Conservation (phyloP, 2,888 invertebrate genomes). For the Meteorus cinctellus region DNA sequence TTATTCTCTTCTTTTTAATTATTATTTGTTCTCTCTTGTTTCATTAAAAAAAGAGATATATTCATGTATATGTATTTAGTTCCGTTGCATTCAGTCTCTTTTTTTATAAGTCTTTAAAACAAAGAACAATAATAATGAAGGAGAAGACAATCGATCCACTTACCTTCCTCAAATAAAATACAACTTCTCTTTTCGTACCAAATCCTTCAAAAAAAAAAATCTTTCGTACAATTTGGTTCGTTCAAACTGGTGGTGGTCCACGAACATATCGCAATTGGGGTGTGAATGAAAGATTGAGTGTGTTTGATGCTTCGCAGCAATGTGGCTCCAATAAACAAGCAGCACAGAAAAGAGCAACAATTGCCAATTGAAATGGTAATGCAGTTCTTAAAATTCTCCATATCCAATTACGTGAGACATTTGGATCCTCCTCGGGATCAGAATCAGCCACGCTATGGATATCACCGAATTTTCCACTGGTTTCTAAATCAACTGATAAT, state of each 20-base stretch:
- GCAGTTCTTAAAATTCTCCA: conserved; percentile 83
- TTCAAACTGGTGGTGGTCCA: conserved; percentile 87
- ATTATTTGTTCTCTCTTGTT: conserved; percentile 25
- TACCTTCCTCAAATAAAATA: neutral
- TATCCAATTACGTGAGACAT: conserved; percentile 78
- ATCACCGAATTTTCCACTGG: conserved; percentile 47
- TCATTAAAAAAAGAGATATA: neutral
- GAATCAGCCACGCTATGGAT: conserved; percentile 75
- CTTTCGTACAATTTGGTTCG: conserved; percentile 27
- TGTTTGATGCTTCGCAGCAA: conserved; percentile 87
- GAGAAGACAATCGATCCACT: neutral
- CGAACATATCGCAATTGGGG: conserved; percentile 88
- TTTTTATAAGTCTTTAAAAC: conserved; percentile 17
- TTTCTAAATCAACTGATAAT: conserved; percentile 37
- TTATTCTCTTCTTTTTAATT: conserved; percentile 12
- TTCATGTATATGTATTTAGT: conserved; percentile 13
- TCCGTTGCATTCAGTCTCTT: conserved; percentile 40
- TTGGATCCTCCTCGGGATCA: conserved; percentile 75
- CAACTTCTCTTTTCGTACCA: neutral
- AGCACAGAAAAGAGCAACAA: conserved; percentile 82
- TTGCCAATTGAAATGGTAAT: conserved; percentile 84
- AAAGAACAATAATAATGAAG: neutral
- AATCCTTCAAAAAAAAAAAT: neutral
- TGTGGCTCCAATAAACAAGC: conserved; percentile 84
- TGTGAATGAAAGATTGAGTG: conserved; percentile 83